Evolutionary conservation across 2,113 vertebrate genomes (phyloP), one percentile per base, ranked within the genome.

Genomic region (Dascyllus trimaculatus): DNA sequence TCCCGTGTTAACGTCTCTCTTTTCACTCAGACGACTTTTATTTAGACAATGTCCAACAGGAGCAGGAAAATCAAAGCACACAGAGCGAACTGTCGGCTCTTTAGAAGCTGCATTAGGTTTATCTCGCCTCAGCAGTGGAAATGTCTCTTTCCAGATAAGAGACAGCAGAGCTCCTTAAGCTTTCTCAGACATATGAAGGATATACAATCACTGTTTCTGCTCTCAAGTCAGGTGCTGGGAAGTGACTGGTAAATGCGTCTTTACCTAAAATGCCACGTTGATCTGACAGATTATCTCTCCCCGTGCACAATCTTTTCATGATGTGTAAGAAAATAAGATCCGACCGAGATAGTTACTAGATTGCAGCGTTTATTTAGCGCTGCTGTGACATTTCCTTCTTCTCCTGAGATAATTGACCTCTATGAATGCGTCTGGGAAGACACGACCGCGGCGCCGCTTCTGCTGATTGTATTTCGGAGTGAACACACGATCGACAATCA

Each of bases 91-190:
- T 25, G 48, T 15, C 24, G 29, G 21, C 43, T 69, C 62, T 22
- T 24, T 7, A 38, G 49, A 38, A 65, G 59, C 32, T 11, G 53
- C 0, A 18, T 85, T 77, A 38, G 61, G 51, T 53, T 84, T 80
- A 81, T 85, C 85, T 81, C 15, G 24, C 26, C 45, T 75, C 66
- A 68, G 48, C 75, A 53, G 19, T 56, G 62, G 52, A 63, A 46
- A 52, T 2, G 19, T 52, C 35, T 25, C 67, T 67, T 72, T 71
- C 4, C 19, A 71, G 80, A 89, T 85, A 81, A 79, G 46, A 58
- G 25, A 22, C 43, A 5, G 57, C 7, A 35, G 22, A 13, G 54
- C 48, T 68, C 26, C 52, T 70, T 65, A 29, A 62, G 61, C 63
- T 72, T 72, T 53, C 38, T 73, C 43, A 40, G 66, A 74, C 32